phyloP scores from a whole-genome alignment of 2,113 vertebrate species.

The Polyodon spathula region DNA sequence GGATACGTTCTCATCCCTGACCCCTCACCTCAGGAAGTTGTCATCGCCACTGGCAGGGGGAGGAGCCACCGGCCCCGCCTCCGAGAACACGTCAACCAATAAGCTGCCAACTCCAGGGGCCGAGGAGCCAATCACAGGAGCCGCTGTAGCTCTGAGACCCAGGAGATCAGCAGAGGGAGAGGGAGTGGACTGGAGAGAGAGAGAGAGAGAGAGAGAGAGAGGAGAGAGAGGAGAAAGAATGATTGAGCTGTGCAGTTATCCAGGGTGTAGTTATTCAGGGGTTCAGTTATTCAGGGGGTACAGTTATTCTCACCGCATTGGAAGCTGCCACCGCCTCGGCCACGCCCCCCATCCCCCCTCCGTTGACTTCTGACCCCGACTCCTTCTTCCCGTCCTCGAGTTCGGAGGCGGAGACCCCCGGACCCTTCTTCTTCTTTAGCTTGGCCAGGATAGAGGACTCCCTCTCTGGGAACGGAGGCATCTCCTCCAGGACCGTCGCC shows the following conservation, averaged over 20 bases:
- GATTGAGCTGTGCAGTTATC: no score
- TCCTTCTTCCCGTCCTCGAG: constrained; percentile 77
- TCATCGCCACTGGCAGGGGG: no score
- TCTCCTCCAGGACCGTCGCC: constrained; percentile 87
- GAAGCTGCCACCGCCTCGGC: constrained; percentile 55
- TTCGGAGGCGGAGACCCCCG: constrained; percentile 65
- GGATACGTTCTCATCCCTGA: constrained; percentile 77
- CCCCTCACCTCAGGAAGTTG: no score
- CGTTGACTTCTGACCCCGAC: constrained; percentile 68
- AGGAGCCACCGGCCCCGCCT: constrained; percentile 52
- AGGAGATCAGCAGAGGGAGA: constrained; percentile 83
- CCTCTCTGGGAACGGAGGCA: constrained; percentile 86
- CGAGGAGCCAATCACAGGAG: constrained; percentile 43
- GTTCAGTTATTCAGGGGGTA: no score
- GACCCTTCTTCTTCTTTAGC: constrained; percentile 86
- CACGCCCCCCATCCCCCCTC: constrained; percentile 51
- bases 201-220: constrained; percentile 3
- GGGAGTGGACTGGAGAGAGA: constrained; percentile 67
- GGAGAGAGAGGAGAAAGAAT: not conserved
- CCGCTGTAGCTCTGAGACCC: constrained; percentile 68
- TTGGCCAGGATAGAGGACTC: constrained; percentile 87
- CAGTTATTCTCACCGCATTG: constrained; percentile 76
- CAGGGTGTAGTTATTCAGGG: no score
- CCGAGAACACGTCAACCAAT: constrained; percentile 83
- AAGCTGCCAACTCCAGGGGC: constrained; percentile 60